Conservation (phyloP, 1,140 invertebrate species). For the Formica selysi region DNA sequence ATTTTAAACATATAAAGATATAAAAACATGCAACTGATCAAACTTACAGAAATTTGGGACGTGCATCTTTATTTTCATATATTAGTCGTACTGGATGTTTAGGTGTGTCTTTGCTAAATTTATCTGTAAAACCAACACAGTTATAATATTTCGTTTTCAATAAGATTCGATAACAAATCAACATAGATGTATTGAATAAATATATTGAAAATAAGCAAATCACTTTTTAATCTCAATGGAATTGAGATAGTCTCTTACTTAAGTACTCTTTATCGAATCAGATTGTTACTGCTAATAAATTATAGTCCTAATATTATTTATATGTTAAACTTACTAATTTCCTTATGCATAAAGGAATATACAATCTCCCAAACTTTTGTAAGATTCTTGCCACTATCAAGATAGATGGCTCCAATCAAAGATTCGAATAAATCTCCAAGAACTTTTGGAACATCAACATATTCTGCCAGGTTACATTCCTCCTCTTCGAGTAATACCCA, state of each 20-base stretch:
- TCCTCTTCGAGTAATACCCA: constrained; percentile 90
- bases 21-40: constrained; percentile 30
- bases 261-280: not conserved
- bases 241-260: no score
- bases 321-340: constrained; percentile 87
- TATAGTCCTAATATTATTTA: not conserved
- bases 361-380: constrained; percentile 93
- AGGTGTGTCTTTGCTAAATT: constrained; percentile 94
- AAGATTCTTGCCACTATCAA: constrained; percentile 94
- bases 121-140: constrained; percentile 84
- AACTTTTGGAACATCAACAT: constrained; percentile 97
- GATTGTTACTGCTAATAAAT: constrained; percentile 2
- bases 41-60: constrained; percentile 88
- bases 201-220: not conserved
- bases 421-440: constrained; percentile 98
- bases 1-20: not conserved
- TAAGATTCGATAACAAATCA: not conserved
- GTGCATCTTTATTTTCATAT: constrained; percentile 90
- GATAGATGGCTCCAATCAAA: constrained; percentile 95
- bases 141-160: constrained; percentile 11
- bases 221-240: not conserved
- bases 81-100: constrained; percentile 95
- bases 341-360: constrained; percentile 91
- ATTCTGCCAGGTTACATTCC: constrained; percentile 89
- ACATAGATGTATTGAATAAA: not conserved